Base-by-base conservation (phyloP, 2,113 vertebrate species). In the Chaetops frenatus region DNA sequence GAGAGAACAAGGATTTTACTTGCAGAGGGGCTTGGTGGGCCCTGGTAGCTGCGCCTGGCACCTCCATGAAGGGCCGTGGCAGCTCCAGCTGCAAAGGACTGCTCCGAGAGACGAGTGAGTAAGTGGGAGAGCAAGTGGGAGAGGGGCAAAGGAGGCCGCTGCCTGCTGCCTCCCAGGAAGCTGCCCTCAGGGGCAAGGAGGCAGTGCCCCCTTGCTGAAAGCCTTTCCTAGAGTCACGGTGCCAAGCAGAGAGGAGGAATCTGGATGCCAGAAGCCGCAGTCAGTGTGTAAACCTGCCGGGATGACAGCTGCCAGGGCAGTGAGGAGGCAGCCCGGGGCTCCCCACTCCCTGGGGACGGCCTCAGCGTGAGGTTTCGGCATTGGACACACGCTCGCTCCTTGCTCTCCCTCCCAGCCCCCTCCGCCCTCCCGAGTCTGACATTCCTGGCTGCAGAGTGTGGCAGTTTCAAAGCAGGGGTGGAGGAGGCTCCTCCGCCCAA, bases 21-120 rank as follows among this genome's bases (percentile, higher is more conserved):
- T 21, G 14, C 35, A 42, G 5, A 11, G 50, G n/a, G 21, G 9
- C 7, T 73, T 2, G 3, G 15, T 24, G 8, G 13, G 58, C 23
- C 14, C 23, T 2, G 2, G 12, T 13, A 33, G n/a, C 50, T 3
- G 0, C 0, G 1, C 15, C 38, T 10, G 11, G 56, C 14, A 10
- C 11, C 8, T 79, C 7, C 33, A 20, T 1, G 0, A 9, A 42
- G 19, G 0, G 0, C 28, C 0, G 0, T 12, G 42, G 42, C 76
- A 81, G 76, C 48, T 73, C 33, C 10, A 8, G 44, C 56, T 78
- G 48, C 7, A 2, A 25, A 57, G 6, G 9, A 2, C 8, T 16
- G 19, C 69, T 74, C 29, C 72, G 27, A 27, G 15, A 25, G 24
- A 2, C 0, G 0, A 11, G 22, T 11, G 44, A 38, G 67, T n/a